A percentile compares a stretch with the other conserved stretches of the same genome.
phyloP scores from a whole-genome alignment of 2,888 invertebrate species.

The Dasypogon diadema region DNA sequence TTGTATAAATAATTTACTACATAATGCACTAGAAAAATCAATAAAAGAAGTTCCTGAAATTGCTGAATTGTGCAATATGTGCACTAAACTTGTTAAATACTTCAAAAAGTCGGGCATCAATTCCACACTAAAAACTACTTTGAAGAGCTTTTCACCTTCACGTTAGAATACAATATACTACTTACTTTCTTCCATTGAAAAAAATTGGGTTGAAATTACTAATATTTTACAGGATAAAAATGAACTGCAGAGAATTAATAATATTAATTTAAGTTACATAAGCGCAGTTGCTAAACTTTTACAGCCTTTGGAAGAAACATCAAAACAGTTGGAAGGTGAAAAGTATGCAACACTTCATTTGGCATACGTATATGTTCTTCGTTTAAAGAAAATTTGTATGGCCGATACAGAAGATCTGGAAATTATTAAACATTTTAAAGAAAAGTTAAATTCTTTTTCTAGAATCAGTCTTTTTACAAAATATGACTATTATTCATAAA shows the following conservation, averaged over 20 bases:
- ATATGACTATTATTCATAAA: constrained; percentile 54
- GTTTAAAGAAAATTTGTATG: constrained; percentile 2
- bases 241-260: constrained; percentile 40
- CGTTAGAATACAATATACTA: constrained; percentile 54
- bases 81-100: constrained; percentile 52
- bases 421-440: neutral
- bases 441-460: neutral
- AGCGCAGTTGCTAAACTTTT: constrained; percentile 49
- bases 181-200: no score
- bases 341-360: constrained; percentile 6
- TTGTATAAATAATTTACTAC: constrained; percentile 54
- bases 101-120: constrained; percentile 51
- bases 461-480: neutral
- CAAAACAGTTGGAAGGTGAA: constrained; percentile 3
- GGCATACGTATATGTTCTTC: neutral
- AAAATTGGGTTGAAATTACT: neutral
- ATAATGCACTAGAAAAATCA: constrained; percentile 52
- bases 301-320: neutral
- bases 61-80: constrained; percentile 24
- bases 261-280: constrained; percentile 50
- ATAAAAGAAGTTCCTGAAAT: constrained; percentile 48
- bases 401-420: neutral
- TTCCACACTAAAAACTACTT: constrained; percentile 8
- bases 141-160: constrained; percentile 50
- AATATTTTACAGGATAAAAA: constrained; percentile 50